Base-by-base conservation (phyloP, 2,113 vertebrate species). In the Dinomys branickii region DNA sequence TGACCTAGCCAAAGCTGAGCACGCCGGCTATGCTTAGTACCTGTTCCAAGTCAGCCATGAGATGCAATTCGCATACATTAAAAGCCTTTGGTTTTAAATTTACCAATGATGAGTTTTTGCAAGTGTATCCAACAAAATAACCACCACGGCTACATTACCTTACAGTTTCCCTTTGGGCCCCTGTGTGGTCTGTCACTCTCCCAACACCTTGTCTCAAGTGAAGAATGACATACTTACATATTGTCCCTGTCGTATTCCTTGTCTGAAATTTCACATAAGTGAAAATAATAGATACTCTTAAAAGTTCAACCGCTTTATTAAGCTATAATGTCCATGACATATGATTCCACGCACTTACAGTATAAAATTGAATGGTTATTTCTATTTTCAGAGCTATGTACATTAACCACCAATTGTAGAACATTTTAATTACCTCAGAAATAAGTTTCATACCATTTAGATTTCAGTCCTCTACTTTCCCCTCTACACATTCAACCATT, bases 41-140 rank as follows among this genome's bases (percentile, higher is more conserved):
- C 2, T 85, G 59, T 28, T 44, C 13, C 89, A 85, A 94, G 30
- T 71, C 65, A 81, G 17, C 33, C 65, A 77, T 75, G 22, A 28
- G 41, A 0, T 77, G 35, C 69, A 85, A 73, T 81, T 94, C 69
- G 38, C 59, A 83, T 87, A 54, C 14, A 3, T 90, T 91, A 47
- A 90, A 86, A 81, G 5, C 87, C 67, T 90, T 77, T 24, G 19
- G 77, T 69, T 90, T 90, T 59, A 77, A 90, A 91, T 50, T 24
- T 38, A 61, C 17, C 88, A 90, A 61, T 38, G 24, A 47, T 85
- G 35, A 67, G 7, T 95, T 97, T 81, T 80, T 16, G 80, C 38
- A 95, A 65, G 54, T 83, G 38, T 63, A 20, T 78, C 30, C 16
- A 44, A 1, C 38, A 56, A 56, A 5, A 3, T 80, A 50, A 73